Evolutionary conservation across 2,888 invertebrate species (phyloP).

Genomic region (Auanema sp.): DNA sequence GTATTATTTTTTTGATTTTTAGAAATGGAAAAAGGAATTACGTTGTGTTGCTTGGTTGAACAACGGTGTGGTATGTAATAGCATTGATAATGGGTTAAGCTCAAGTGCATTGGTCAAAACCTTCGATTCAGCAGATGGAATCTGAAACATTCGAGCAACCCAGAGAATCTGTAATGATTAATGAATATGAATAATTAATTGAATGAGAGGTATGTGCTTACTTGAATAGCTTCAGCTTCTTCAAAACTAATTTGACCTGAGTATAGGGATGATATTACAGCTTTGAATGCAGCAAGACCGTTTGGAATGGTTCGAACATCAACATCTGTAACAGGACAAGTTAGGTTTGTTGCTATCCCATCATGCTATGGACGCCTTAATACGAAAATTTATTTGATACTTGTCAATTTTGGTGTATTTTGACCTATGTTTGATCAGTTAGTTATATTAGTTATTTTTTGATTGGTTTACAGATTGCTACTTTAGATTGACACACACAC

Average conservation of each 20-base stretch:
- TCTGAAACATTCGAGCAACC: conserved; percentile 23
- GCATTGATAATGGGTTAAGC: conserved; percentile 17
- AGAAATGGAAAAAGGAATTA: neutral
- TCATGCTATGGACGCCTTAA: too few species aligned
- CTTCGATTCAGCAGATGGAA: conserved; percentile 21
- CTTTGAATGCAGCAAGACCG: conserved; percentile 32
- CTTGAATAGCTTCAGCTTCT: conserved; percentile 26
- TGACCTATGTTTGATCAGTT: too few species aligned
- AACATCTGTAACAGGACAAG: conserved; percentile 17
- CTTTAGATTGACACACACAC: too few species aligned
- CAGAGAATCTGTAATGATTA: conserved; percentile 20
- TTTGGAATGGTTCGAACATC: conserved; percentile 33
- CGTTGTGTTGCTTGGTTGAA: conserved; percentile 4
- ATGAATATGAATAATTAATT: neutral
- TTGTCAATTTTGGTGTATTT: too few species aligned
- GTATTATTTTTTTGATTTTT: neutral
- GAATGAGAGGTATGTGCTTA: conserved; percentile 17
- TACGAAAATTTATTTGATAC: too few species aligned
- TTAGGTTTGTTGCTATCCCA: too few species aligned
- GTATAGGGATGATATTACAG: conserved; percentile 33
- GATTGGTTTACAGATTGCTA: too few species aligned
- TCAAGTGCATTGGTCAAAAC: conserved; percentile 18
- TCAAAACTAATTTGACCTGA: conserved; percentile 34
- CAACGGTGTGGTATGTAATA: conserved; percentile 12
- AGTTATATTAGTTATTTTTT: too few species aligned